A percentile compares a stretch with the other conserved stretches of the same genome.
Evolutionary conservation across 2,797 vertebrate genomes (phyloP).

Genomic region (Enteromius trimaculatus): DNA sequence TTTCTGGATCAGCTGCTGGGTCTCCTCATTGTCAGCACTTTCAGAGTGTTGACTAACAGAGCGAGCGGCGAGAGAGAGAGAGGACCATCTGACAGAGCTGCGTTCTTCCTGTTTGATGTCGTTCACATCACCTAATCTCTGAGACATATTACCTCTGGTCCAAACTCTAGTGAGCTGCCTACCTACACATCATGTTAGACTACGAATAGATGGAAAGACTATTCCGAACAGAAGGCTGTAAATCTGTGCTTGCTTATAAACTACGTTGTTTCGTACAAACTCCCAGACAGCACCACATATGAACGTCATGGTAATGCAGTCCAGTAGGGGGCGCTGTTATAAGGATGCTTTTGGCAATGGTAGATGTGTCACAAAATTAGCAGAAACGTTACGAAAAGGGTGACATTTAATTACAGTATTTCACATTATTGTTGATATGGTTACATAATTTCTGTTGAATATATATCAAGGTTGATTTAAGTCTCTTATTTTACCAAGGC

Average conservation of each 20-base stretch:
- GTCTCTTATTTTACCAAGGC: background rate
- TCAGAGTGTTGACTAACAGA: conserved; percentile 41
- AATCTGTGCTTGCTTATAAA: background rate
- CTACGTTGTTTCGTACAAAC: background rate
- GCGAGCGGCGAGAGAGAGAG: conserved; percentile 5
- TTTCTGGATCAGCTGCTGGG: conserved; percentile 28
- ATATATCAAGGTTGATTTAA: background rate
- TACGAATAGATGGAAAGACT: background rate
- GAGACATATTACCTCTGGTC: background rate
- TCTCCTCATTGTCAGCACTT: conserved; percentile 49
- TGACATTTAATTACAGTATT: too few species aligned
- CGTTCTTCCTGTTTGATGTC: background rate
- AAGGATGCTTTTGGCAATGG: background rate
- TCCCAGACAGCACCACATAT: background rate
- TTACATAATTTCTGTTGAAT: background rate
- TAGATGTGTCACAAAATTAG: background rate
- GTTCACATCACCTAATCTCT: background rate
- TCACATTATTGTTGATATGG: too few species aligned
- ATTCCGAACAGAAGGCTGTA: background rate
- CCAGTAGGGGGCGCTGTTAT: background rate
- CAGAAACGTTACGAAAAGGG: background rate
- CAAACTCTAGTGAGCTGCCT: background rate
- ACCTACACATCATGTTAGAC: background rate
- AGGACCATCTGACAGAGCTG: conserved; percentile 11
- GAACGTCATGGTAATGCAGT: background rate